Percentiles rank a stretch among this genome's conserved stretches.
phyloP scores from a whole-genome alignment of 1,140 invertebrate genomes.

The Megalopta genalis region DNA sequence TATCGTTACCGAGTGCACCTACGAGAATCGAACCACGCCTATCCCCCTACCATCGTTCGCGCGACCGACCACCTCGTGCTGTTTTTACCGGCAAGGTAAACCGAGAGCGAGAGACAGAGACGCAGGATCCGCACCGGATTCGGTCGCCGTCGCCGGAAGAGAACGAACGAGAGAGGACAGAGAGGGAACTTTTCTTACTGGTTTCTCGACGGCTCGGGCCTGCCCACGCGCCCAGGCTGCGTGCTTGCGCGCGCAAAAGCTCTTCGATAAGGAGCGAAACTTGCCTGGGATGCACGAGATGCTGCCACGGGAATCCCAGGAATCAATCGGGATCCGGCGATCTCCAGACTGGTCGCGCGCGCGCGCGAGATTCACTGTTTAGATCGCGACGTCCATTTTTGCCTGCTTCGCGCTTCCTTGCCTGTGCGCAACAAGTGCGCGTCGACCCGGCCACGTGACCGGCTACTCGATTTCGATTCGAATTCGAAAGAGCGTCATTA shows the following conservation, averaged over 20 bases:
- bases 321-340: neutral
- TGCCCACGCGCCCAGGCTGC: constrained; percentile 64
- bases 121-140: constrained; percentile 13
- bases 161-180: constrained; percentile 19
- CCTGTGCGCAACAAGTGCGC: constrained; percentile 32
- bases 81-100: constrained; percentile 61
- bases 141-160: constrained; percentile 20
- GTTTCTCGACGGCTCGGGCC: constrained; percentile 54
- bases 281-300: neutral
- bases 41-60: constrained; percentile 64
- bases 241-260: constrained; percentile 49
- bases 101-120: constrained; percentile 39
- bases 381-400: constrained; percentile 10
- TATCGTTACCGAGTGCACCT: constrained; percentile 56
- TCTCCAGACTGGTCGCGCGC: neutral
- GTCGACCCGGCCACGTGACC: neutral
- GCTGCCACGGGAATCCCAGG: neutral
- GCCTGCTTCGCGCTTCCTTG: neutral
- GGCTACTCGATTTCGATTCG: too few relatives aligned
- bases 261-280: constrained; percentile 41
- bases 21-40: constrained; percentile 69
- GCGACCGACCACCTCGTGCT: constrained; percentile 62
- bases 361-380: too few relatives aligned
- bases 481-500: too few relatives aligned
- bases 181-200: constrained; percentile 49